phyloP scores from a whole-genome alignment of 2,888 invertebrate genomes.

The Punctoribates punctum region DNA sequence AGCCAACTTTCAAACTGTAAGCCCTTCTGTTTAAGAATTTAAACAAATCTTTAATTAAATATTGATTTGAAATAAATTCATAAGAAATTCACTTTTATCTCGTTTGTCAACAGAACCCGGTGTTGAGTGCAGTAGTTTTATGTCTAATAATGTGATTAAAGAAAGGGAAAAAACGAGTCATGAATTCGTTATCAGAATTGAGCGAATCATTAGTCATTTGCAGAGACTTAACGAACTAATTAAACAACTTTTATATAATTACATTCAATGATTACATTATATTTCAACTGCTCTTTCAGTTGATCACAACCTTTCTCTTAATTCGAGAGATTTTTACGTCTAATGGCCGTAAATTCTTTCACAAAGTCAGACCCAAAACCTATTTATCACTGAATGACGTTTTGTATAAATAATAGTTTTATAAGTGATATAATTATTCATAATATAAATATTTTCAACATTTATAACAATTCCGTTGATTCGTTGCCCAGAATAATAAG shows the following conservation, averaged over 20 bases:
- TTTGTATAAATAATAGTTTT: no score
- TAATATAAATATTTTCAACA: no score
- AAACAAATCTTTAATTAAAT: no score
- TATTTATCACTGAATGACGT: no score
- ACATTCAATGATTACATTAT: background rate
- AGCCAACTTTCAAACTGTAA: no score
- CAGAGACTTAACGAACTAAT: slow-evolving; percentile 5
- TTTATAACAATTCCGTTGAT: no score
- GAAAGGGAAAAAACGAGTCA: background rate
- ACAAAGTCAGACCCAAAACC: background rate
- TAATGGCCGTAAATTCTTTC: background rate
- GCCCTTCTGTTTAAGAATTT: no score
- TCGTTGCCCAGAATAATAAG: no score
- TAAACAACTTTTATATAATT: background rate
- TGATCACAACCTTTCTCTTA: background rate
- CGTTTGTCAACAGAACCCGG: background rate
- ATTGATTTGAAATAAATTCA: no score
- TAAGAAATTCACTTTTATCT: background rate
- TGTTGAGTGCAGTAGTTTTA: background rate
- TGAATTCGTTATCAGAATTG: background rate
- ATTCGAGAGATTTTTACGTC: background rate
- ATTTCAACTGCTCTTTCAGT: background rate
- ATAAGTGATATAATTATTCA: no score
- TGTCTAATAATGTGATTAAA: background rate
- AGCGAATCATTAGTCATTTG: slow-evolving; percentile 3